Base-by-base conservation (phyloP, 2,797 vertebrate genomes). In the Channa striata region DNA sequence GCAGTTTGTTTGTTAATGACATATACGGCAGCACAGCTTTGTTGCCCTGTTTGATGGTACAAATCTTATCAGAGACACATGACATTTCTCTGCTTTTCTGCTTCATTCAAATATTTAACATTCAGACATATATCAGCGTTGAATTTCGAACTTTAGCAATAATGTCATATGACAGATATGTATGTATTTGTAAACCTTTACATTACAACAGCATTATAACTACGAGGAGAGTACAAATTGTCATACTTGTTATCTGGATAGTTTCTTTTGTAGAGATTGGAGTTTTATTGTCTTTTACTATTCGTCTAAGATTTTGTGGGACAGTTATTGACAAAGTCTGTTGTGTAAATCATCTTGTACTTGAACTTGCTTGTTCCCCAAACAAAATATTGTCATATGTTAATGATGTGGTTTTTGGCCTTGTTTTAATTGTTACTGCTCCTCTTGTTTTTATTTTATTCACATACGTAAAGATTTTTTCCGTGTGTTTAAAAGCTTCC, bases 121-220 rank as follows among this genome's bases (percentile, higher is more conserved):
- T 88, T 30, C 82, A 88, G 17, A 64, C 81, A 8, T 90, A 85
- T 58, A 72, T 33, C 11, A 60, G 61, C 19, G 34, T 81, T 12
- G 87, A 89, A 73, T 84, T 83, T 64, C 72, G 72, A 30, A 86
- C 68, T n/a, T 54, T 90, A 42, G 69, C 85, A 30, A 34, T 82
- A n/a, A 86, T 90, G 88, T 74, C 78, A 9, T 83, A 81, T 50
- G 84, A 86, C 33, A 73, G 81, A 65, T 83, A 74, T 30, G 33
- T 80, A 14, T 81, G 79, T 2, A 82, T 85, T 20, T 80, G 80
- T 49, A 72, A 74, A 16, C 80, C 83, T 33, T 65, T 85, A 16
- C 70, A 80, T 46, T 85, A 82, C 20, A 60, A 58, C 20, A 14
- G 1, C 5, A 69, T 80, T n/a, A 49, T 86, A 44, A 81, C 74